Conservation (phyloP, 2,113 vertebrate species). For the Meriones unguiculatus region DNA sequence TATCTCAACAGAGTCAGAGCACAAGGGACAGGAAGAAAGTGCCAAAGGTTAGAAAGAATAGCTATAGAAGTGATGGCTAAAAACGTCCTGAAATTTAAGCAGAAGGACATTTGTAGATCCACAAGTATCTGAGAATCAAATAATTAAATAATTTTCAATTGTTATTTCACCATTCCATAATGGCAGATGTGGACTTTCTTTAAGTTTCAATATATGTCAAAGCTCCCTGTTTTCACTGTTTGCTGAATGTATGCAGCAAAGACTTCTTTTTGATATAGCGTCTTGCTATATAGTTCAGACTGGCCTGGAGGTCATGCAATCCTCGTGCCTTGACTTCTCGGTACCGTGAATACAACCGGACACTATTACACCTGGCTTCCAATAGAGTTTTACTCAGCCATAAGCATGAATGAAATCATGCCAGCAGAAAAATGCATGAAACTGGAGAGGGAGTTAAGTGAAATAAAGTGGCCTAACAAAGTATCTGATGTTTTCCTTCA, state of each 20-base stretch:
- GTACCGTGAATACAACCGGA: not conserved
- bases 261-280: not conserved
- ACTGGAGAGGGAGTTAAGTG: not conserved
- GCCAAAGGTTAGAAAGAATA: not conserved
- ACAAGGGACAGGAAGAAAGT: not conserved
- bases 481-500: too few species aligned
- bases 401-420: not conserved
- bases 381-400: not conserved
- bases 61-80: not conserved
- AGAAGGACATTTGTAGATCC: not conserved
- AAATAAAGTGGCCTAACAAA: not conserved
- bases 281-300: not conserved
- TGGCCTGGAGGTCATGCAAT: not conserved
- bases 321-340: too few species aligned
- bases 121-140: not conserved
- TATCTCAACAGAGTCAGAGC: not conserved
- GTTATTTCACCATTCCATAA: not conserved
- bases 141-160: not conserved
- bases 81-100: not conserved
- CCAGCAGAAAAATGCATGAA: not conserved
- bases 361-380: not conserved
- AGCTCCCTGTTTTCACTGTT: not conserved
- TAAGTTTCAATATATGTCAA: not conserved
- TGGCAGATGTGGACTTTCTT: not conserved
- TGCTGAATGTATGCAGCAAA: not conserved